Percentiles rank a stretch among this genome's conserved stretches.
phyloP scores from a whole-genome alignment of 2,888 invertebrate genomes.

The Cerastis leucographa region DNA sequence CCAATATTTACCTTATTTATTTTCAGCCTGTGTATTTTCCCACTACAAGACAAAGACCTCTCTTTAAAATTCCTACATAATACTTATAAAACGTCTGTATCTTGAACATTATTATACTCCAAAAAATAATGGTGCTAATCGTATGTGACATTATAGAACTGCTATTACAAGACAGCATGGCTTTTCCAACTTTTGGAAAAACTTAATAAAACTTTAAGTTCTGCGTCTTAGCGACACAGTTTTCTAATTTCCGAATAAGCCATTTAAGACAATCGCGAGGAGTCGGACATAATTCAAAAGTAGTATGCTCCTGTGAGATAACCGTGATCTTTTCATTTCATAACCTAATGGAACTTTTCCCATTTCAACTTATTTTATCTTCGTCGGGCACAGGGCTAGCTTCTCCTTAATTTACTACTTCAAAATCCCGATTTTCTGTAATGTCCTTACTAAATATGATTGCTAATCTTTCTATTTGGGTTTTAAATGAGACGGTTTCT shows the following conservation, averaged over 20 bases:
- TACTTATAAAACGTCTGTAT: not conserved
- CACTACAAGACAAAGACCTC: not conserved
- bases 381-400: constrained; percentile 65
- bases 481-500: not conserved
- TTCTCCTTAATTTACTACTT: constrained; percentile 77
- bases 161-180: not conserved
- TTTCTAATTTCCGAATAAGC: constrained; percentile 61
- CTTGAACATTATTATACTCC: not conserved
- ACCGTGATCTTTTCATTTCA: constrained; percentile 87
- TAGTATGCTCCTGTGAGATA: constrained; percentile 82
- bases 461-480: constrained; percentile 14
- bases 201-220: not conserved
- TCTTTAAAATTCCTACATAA: not conserved
- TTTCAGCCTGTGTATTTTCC: not conserved
- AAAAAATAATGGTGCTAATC: not conserved
- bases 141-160: not conserved
- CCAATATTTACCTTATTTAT: not conserved
- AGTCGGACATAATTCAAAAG: constrained; percentile 82
- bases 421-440: constrained; percentile 75
- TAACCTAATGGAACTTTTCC: constrained; percentile 88
- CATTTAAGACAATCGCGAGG: constrained; percentile 72
- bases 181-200: not conserved
- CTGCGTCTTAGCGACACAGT: constrained; percentile 1
- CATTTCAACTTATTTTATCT: constrained; percentile 87
- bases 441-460: constrained; percentile 44